Evolutionary conservation across 2,797 vertebrate species (phyloP).

Genomic region (Apodemus agrarius): DNA sequence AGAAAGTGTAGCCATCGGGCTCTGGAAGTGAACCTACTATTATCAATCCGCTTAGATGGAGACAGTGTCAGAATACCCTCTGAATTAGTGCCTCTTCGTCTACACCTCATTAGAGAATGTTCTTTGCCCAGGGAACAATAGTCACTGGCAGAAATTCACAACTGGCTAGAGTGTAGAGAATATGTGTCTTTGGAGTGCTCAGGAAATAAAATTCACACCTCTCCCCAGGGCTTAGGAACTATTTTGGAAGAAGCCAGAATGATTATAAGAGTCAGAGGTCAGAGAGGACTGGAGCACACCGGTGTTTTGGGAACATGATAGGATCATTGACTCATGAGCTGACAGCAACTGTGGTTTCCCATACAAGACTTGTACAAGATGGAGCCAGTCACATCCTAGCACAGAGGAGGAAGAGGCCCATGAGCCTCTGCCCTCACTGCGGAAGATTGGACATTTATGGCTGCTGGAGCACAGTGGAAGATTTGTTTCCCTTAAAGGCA

Average conservation of each 20-base stretch:
- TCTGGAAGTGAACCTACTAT: neutral
- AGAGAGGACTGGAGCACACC: neutral
- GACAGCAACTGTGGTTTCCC: neutral
- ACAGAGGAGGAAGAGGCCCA: neutral
- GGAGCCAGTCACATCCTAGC: neutral
- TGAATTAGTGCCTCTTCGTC: neutral
- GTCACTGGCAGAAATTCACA: neutral
- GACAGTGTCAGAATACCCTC: neutral
- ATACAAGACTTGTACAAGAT: too few species aligned
- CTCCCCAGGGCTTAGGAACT: neutral
- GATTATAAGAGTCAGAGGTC: neutral
- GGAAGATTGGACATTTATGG: neutral
- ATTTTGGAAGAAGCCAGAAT: neutral
- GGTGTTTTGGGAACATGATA: neutral
- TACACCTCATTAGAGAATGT: neutral
- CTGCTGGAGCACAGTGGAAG: neutral
- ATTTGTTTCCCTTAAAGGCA: neutral
- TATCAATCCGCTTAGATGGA: neutral
- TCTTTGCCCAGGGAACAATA: neutral
- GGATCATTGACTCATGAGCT: neutral
- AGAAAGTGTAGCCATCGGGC: neutral
- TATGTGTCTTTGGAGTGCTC: neutral
- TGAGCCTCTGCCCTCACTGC: neutral
- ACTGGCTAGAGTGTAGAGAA: neutral
- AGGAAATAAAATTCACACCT: neutral